These are phyloP conservation scores for Morus bassanus DNA, from an alignment of 2,797 vertebrate genomes.

Conservation along the genomic window DNA sequence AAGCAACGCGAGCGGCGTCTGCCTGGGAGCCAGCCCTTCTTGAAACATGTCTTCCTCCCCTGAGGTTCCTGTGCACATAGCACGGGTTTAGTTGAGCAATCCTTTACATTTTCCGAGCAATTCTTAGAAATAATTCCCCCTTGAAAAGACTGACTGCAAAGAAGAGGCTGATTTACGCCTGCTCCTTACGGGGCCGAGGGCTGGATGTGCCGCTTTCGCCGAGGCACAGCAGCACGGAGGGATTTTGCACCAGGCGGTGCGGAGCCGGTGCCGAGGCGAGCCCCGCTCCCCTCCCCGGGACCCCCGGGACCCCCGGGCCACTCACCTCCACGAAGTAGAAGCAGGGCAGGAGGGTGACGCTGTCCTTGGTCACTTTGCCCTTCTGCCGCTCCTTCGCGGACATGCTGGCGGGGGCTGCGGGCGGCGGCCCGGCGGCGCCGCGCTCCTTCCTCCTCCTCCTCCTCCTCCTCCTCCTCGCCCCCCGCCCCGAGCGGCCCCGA, in stretches of 20 bases:
- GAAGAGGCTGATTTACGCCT: neutral
- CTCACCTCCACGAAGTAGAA: constrained; percentile 99
- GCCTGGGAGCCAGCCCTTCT: neutral
- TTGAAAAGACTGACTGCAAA: neutral
- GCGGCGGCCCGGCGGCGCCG: constrained; percentile 25
- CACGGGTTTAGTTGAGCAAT: neutral
- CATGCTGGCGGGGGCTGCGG: constrained; percentile 79
- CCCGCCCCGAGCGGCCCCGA: too few species aligned
- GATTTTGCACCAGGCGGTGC: neutral
- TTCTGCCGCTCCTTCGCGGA: constrained; percentile 87
- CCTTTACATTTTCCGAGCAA: neutral
- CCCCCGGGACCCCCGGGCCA: neutral
- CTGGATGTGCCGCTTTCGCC: neutral
- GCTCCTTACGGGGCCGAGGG: neutral
- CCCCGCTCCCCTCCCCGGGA: too few species aligned
- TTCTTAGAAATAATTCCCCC: neutral
- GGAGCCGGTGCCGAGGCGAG: neutral
- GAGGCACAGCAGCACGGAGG: neutral
- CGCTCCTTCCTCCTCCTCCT: neutral
- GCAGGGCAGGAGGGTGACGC: constrained; percentile 93
- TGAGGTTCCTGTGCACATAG: neutral
- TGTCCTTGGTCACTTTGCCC: constrained; percentile 89
- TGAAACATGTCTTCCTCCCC: constrained; percentile 62
- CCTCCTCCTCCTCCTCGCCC: too few species aligned
- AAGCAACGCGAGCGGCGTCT: rapidly evolving